Percentiles rank a stretch among this genome's conserved stretches.
Evolutionary conservation across 2,888 invertebrate genomes (phyloP).

Genomic region (Diploptera punctata): DNA sequence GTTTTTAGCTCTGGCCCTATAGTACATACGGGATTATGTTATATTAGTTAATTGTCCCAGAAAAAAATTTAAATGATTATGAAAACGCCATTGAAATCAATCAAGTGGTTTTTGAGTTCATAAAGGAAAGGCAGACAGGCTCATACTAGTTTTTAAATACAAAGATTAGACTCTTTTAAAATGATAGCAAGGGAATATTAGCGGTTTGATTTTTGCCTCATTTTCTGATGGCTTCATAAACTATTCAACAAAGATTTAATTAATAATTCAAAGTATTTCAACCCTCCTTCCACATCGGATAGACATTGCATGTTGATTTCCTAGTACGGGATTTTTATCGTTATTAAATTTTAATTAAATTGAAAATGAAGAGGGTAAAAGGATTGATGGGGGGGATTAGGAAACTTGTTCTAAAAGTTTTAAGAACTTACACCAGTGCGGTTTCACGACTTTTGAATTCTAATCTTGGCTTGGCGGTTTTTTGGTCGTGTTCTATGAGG

Average conservation of each 20-base stretch:
- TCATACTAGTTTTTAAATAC: too few species aligned
- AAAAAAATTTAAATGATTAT: too few species aligned
- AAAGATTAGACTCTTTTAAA: too few species aligned
- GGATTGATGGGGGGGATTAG: too few species aligned
- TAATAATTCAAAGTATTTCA: constrained; percentile 9
- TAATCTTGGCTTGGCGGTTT: neutral
- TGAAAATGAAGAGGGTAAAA: neutral
- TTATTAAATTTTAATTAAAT: constrained; percentile 29
- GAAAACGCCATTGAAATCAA: too few species aligned
- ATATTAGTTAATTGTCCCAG: too few species aligned
- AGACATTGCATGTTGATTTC: constrained; percentile 17
- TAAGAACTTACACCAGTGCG: neutral
- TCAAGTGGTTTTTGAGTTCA: too few species aligned
- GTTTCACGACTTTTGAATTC: constrained; percentile 4
- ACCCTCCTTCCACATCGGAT: neutral
- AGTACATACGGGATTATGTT: too few species aligned
- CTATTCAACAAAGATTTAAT: constrained; percentile 13
- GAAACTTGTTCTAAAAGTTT: too few species aligned
- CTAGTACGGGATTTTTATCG: constrained; percentile 8
- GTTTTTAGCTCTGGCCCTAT: too few species aligned
- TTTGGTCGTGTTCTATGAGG: neutral
- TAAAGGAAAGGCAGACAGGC: too few species aligned
- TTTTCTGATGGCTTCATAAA: neutral
- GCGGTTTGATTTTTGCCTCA: neutral
- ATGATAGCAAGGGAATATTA: too few species aligned